A percentile compares a stretch with the other conserved stretches of the same genome.
Evolutionary conservation across 2,888 invertebrate genomes (phyloP).

Genomic region (Drosophila meridionalis): DNA sequence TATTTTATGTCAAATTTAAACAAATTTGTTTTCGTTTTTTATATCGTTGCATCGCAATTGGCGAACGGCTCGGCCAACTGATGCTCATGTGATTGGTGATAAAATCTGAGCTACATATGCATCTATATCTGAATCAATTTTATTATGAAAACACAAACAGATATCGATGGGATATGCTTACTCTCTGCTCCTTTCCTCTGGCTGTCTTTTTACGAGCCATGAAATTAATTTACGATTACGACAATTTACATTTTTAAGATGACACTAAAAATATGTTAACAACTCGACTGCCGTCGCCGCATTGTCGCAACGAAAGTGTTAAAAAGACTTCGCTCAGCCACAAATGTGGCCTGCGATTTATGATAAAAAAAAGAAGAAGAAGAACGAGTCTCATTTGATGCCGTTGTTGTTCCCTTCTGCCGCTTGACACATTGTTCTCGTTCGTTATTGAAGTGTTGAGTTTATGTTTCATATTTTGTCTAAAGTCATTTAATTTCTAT

Average conservation of each 20-base stretch:
- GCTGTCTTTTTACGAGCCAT: slow-evolving; percentile 82
- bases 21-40: slow-evolving; percentile 26
- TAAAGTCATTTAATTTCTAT: slow-evolving; percentile 66
- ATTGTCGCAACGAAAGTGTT: slow-evolving; percentile 74
- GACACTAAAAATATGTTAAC: slow-evolving; percentile 78
- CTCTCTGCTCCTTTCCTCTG: slow-evolving; percentile 6
- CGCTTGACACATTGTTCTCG: slow-evolving; percentile 57
- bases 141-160: slow-evolving; percentile 44
- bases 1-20: slow-evolving; percentile 27
- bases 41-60: slow-evolving; percentile 14
- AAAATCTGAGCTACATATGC: slow-evolving; percentile 33
- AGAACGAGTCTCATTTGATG: not conserved
- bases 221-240: slow-evolving; percentile 85
- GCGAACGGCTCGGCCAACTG: slow-evolving; percentile 27
- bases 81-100: slow-evolving; percentile 20
- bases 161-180: slow-evolving; percentile 11
- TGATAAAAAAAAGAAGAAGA: slow-evolving; percentile 21
- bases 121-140: slow-evolving; percentile 44
- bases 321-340: slow-evolving; percentile 54
- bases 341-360: slow-evolving; percentile 72
- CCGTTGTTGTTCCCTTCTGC: slow-evolving; percentile 21
- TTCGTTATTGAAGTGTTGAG: slow-evolving; percentile 65
- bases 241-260: slow-evolving; percentile 82
- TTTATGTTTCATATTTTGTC: slow-evolving; percentile 65
- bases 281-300: slow-evolving; percentile 61